Conservation (phyloP, 2,113 vertebrate species). For the Rhinolophus sinicus region DNA sequence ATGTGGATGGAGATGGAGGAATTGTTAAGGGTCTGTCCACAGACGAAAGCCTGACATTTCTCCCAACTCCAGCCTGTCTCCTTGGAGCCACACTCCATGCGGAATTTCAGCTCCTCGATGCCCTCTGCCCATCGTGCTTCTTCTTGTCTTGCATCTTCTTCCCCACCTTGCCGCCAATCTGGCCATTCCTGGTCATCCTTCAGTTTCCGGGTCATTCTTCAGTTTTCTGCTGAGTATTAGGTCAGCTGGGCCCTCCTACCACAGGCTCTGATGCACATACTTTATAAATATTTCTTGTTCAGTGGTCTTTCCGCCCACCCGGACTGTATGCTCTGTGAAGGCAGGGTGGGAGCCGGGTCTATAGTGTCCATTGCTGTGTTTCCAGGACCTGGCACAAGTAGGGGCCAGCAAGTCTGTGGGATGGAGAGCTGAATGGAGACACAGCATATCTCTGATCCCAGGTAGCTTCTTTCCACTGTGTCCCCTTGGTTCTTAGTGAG, state of each 20-base stretch:
- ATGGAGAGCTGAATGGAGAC: neutral
- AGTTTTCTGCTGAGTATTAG: neutral
- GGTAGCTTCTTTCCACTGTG: neutral
- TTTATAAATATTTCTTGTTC: neutral
- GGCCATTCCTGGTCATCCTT: neutral
- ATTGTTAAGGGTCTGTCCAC: neutral
- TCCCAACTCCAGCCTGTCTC: neutral
- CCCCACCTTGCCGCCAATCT: fast-evolving
- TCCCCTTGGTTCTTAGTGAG: neutral
- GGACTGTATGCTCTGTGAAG: neutral
- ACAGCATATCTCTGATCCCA: neutral
- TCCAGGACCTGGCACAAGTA: neutral
- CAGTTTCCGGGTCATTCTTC: neutral
- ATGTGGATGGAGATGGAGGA: neutral
- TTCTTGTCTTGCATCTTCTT: neutral
- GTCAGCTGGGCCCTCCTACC: neutral
- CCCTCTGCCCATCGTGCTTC: fast-evolving
- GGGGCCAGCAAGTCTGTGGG: neutral
- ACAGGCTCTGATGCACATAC: neutral
- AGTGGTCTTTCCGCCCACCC: neutral
- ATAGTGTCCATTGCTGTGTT: neutral
- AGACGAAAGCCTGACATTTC: neutral
- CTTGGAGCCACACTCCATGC: neutral
- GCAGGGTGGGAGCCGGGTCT: neutral
- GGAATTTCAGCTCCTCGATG: fast-evolving